phyloP scores from a whole-genome alignment of 2,797 vertebrate genomes.

The Eulemur albifrons region DNA sequence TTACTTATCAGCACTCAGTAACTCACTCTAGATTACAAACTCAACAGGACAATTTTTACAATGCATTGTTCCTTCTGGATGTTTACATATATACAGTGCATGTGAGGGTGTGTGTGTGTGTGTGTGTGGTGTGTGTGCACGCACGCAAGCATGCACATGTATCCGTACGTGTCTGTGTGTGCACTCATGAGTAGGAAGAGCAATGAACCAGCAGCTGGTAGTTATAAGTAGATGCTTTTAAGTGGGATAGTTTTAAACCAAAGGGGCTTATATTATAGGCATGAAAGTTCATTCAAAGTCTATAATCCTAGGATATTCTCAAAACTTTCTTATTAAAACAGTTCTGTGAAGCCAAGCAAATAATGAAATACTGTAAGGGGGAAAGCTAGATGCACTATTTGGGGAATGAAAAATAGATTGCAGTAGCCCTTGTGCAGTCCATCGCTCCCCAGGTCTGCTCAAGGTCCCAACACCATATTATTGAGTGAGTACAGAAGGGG shows the following conservation, averaged over 20 bases:
- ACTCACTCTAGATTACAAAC: constrained; percentile 86
- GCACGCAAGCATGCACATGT: neutral
- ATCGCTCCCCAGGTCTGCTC: neutral
- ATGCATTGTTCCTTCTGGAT: constrained; percentile 78
- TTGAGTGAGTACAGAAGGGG: neutral
- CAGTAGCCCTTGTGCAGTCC: constrained; percentile 61
- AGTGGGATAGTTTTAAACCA: constrained; percentile 57
- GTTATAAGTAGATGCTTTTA: constrained; percentile 60
- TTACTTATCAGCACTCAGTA: constrained; percentile 87
- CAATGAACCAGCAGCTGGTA: constrained; percentile 60
- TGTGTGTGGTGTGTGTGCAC: neutral
- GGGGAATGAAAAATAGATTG: constrained; percentile 66
- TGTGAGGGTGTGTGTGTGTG: neutral
- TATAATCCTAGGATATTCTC: constrained; percentile 51
- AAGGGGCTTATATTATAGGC: constrained; percentile 40
- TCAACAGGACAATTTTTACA: constrained; percentile 82
- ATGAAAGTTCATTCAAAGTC: constrained; percentile 50
- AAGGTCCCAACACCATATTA: neutral
- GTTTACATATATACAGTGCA: constrained; percentile 20
- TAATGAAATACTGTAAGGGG: constrained; percentile 46
- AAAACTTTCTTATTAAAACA: constrained; percentile 78
- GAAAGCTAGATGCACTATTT: constrained; percentile 70
- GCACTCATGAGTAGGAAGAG: neutral
- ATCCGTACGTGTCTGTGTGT: neutral
- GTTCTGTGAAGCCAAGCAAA: constrained; percentile 64